Percentiles rank a stretch among this genome's conserved stretches.
These are phyloP conservation scores for Epistrophe grossulariae DNA, from an alignment of 2,888 invertebrate species.

Conservation along the genomic window DNA sequence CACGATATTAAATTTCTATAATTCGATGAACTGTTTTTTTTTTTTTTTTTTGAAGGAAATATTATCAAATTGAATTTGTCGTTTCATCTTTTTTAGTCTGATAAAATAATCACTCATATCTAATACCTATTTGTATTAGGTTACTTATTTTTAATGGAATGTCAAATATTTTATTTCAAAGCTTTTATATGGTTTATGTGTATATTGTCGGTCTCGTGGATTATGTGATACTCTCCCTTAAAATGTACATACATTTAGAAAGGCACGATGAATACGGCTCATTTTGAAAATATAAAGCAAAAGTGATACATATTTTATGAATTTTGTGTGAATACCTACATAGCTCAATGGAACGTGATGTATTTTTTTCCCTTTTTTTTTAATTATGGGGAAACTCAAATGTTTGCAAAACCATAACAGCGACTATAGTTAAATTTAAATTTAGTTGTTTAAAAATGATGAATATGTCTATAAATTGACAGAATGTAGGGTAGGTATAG, in stretches of 20 bases:
- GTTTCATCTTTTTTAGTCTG: background rate
- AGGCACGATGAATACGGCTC: background rate
- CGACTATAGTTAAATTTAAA: no score
- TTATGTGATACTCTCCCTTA: constrained; percentile 23
- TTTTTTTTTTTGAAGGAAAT: constrained; percentile 27
- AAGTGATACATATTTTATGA: background rate
- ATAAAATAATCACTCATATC: background rate
- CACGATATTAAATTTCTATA: constrained; percentile 39
- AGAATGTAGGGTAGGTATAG: no score
- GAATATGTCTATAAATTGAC: no score
- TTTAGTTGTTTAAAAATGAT: no score
- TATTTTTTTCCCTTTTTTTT: background rate
- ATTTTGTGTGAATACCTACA: background rate
- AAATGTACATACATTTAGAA: background rate
- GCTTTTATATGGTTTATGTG: constrained; percentile 22
- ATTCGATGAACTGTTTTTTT: constrained; percentile 45
- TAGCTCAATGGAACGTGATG: background rate
- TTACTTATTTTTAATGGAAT: constrained; percentile 39
- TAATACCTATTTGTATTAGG: background rate
- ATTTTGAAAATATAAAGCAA: background rate
- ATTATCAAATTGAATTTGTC: constrained; percentile 54
- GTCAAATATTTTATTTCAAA: constrained; percentile 57
- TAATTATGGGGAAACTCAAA: background rate
- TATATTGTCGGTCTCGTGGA: background rate
- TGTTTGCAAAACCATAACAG: background rate